These are phyloP conservation scores for Fopius arisanus DNA, from an alignment of 1,140 invertebrate genomes.

Conservation along the genomic window DNA sequence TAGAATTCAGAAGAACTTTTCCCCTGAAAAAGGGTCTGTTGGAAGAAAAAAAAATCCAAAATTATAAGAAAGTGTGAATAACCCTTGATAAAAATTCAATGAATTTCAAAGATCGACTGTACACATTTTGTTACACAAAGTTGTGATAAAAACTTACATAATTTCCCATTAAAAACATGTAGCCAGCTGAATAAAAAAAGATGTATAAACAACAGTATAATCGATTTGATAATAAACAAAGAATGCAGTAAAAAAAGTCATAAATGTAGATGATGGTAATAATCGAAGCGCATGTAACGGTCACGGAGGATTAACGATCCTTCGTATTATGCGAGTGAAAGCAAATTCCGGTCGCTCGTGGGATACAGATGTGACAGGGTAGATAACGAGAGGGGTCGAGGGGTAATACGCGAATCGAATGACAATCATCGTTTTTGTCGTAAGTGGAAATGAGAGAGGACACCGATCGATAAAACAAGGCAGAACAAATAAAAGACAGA, in stretches of 20 bases:
- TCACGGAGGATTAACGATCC: background rate
- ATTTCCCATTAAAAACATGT: background rate
- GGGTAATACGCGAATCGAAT: background rate
- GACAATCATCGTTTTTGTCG: background rate
- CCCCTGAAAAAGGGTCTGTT: no score
- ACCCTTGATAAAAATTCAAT: no score
- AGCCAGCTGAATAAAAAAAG: background rate
- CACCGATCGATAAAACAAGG: background rate
- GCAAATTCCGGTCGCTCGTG: background rate
- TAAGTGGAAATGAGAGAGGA: background rate
- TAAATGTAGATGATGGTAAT: constrained; percentile 4
- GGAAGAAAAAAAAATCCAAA: no score
- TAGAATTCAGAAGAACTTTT: no score
- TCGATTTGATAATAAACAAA: background rate
- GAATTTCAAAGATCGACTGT: no score
- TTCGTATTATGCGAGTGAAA: constrained; percentile 5
- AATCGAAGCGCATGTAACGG: background rate
- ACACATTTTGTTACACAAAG: no score
- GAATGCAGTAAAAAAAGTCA: background rate
- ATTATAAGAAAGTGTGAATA: no score
- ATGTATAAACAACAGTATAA: background rate
- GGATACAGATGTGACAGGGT: background rate
- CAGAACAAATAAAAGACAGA: background rate
- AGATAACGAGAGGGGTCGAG: constrained; percentile 5
- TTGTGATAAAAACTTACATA: background rate